Evolutionary conservation across 2,888 invertebrate genomes (phyloP), one percentile per base, ranked within the genome.

Genomic region (Drosophila helvetica): DNA sequence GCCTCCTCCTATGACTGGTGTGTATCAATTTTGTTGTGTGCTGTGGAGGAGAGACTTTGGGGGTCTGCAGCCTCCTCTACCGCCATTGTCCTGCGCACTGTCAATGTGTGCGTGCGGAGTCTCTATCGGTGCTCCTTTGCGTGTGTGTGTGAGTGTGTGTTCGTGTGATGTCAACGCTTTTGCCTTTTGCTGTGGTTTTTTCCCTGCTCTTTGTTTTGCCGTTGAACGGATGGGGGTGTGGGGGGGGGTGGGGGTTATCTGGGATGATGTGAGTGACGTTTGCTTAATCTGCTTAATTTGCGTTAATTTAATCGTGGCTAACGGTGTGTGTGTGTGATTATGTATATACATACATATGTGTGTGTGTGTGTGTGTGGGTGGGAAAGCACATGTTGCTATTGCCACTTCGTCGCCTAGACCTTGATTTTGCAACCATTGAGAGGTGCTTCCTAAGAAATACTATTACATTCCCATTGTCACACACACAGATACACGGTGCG

Each of bases 231-330:
- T 15, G 27, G 7, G 27, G 7, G 15, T 2, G 33, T 15, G 27
- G 7, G 27, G 7, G 15, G 6, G 15, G 15, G 0, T n/a, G 15
- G 59, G 70, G 73, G 22, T 22, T 59, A 27, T 27, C 27, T 27
- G 27, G 74, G 78, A 67, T 77, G 80, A 86, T 82, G 72, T 81
- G 86, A 85, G 71, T 77, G 82, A 74, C 80, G 67, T 77, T 81
- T 80, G 67, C 82, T 75, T 84, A 80, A 80, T 79, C 75, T 81
- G 68, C 77, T 82, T 83, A 85, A 87, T 86, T 83, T 88, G 77
- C 76, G 77, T 75, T 83, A 86, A 86, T 83, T 79, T 83, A 79
- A 86, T 83, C 75, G 69, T 70, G 73, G 71, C 68, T 47, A 45
- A 60, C 45, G 50, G 52, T 56, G 64, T 47, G 60, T 48, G 60